phyloP scores from a whole-genome alignment of 37 sponge, comb jelly and placozoan species.

The Hexactinellida sp. region DNA sequence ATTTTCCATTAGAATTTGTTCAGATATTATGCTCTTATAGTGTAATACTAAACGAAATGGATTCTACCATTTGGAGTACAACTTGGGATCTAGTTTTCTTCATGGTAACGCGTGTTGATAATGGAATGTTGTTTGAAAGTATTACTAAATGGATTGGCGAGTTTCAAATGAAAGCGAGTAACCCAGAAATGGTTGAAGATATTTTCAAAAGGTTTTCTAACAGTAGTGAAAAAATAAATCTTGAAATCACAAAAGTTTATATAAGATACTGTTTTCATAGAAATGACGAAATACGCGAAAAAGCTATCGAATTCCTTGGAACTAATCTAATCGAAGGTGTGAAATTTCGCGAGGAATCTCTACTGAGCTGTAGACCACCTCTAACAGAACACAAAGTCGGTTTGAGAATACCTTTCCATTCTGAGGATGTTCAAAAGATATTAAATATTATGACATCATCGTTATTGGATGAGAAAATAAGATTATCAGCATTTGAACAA shows the following conservation, averaged over 20 bases:
- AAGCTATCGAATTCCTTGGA: not conserved
- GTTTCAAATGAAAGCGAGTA: not conserved
- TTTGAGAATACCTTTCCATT: not conserved
- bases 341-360: not conserved
- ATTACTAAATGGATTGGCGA: not conserved
- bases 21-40: not conserved
- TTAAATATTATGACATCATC: not conserved
- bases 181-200: not conserved
- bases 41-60: not conserved
- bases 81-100: not conserved
- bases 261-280: not conserved
- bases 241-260: not conserved
- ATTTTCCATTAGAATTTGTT: not conserved
- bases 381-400: not conserved
- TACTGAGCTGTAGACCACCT: not conserved
- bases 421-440: not conserved
- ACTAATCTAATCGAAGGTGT: not conserved
- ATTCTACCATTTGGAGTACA: not conserved
- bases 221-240: not conserved
- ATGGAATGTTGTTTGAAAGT: conserved; percentile 13
- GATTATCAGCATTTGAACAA: not conserved
- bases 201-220: not conserved
- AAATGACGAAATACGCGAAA: not conserved
- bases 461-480: not conserved
- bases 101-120: not conserved